Evolutionary conservation across 2,888 invertebrate genomes (phyloP), one percentile per base, ranked within the genome.

Genomic region (Parascotia fuliginaria): DNA sequence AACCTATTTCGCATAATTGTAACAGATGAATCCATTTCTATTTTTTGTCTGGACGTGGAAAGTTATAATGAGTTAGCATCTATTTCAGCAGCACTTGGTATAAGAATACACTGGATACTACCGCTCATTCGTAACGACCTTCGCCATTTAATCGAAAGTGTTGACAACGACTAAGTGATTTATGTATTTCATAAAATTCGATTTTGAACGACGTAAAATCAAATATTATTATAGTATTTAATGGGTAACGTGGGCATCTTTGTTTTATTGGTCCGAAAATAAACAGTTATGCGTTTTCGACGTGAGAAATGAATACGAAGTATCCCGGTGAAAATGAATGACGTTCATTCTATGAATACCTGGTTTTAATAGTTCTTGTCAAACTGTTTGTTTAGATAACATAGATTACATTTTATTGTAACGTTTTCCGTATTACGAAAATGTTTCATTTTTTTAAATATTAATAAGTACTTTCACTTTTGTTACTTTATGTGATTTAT

Each of bases 121-220:
- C 75, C 59, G 72, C 66, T 77, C 76, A 61, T 78, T 78, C 67
- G 65, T 55, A 43, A 38, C 75, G 85, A 78, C 91, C 91, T 90
- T 90, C 84, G 57, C 42, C 40, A 55, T 78, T 83, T 89, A 90
- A 90, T 89, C 85, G 90, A 89, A 90, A 82, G 89, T 88, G 91
- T 83, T 90, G 90, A 91, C 89, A 90, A 70, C 75, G 57, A 61
- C 55, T 58, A 70, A 57, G 59, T 85, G 89, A 91, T 90, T 91
- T 91, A 89, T 87, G 67, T 71, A 75, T 83, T 82, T 75, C 79
- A 80, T 79, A 79, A 79, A 80, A 79, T 79, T 79, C 77, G 75
- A 77, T 82, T 66, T 75, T 78, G 79, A 80, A 79, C 75, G 77
- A 78, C 77, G 82, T 82, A 80, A 84, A 86, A 85, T 83, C 79